A percentile compares a stretch with the other conserved stretches of the same genome.
Conservation (phyloP, 2,113 vertebrate genomes). For the Pelecanus crispus region DNA sequence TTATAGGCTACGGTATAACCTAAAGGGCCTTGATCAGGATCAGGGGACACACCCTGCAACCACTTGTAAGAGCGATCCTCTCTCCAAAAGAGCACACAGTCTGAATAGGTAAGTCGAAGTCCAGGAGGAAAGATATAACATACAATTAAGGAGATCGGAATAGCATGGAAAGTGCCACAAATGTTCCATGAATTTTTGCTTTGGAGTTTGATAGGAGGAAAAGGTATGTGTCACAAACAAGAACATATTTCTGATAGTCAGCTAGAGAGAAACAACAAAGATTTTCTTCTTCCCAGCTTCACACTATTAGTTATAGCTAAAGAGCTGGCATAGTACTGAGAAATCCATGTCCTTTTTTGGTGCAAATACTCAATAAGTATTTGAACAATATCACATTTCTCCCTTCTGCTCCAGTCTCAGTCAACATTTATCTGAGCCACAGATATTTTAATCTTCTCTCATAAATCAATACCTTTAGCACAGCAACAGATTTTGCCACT, state of each 20-base stretch:
- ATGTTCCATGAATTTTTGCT: neutral
- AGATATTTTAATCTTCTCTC: neutral
- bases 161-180: neutral
- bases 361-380: neutral
- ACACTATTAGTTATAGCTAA: neutral
- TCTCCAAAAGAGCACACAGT: neutral
- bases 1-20: neutral
- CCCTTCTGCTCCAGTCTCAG: neutral
- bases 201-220: neutral
- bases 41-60: neutral
- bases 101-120: neutral
- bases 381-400: neutral
- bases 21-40: conserved; percentile 21
- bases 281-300: neutral
- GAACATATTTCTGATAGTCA: neutral
- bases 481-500: neutral
- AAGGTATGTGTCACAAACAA: neutral
- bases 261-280: neutral
- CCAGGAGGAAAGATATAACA: neutral
- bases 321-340: neutral
- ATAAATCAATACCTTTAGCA: conserved; percentile 20
- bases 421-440: neutral
- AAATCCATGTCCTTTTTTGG: neutral
- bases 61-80: neutral
- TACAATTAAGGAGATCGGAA: neutral